Conservation (phyloP, 1,140 invertebrate genomes). For the Bombus polaris region DNA sequence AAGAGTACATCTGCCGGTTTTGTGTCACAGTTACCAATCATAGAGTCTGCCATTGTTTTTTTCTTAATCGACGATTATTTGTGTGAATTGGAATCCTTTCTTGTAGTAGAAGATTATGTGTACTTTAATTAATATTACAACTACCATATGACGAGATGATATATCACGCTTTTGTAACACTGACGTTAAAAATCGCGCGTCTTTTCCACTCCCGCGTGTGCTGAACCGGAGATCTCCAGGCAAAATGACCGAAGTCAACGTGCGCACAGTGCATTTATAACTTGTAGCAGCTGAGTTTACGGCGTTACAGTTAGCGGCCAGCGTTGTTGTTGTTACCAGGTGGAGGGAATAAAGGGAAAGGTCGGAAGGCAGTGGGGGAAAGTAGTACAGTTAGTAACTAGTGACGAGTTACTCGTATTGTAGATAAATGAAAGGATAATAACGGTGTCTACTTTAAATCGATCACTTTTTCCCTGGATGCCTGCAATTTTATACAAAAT, state of each 20-base stretch:
- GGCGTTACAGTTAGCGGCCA: no score
- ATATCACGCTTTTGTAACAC: slow-evolving; percentile 10
- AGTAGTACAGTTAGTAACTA: no score
- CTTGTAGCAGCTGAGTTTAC: not conserved
- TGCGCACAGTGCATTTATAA: slow-evolving; percentile 58
- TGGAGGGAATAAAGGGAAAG: no score
- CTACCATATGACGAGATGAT: not conserved
- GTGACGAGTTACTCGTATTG: no score
- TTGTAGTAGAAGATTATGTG: not conserved
- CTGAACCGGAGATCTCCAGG: slow-evolving; percentile 25
- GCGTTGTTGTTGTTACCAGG: no score
- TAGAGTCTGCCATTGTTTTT: slow-evolving; percentile 68
- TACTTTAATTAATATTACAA: not conserved
- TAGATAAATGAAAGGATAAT: no score
- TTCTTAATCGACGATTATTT: not conserved
- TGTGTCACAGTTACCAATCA: slow-evolving; percentile 47
- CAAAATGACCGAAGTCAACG: slow-evolving; percentile 70
- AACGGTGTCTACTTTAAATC: no score
- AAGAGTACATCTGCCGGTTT: slow-evolving; percentile 53
- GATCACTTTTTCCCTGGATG: no score
- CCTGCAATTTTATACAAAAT: no score
- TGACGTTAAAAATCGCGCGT: not conserved
- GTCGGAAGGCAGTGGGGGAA: no score
- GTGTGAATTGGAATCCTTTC: no score
- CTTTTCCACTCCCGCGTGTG: not conserved